Evolutionary conservation across 2,797 vertebrate species (phyloP), one percentile per base, ranked within the genome.

Genomic region (Smutsia gigantea): DNA sequence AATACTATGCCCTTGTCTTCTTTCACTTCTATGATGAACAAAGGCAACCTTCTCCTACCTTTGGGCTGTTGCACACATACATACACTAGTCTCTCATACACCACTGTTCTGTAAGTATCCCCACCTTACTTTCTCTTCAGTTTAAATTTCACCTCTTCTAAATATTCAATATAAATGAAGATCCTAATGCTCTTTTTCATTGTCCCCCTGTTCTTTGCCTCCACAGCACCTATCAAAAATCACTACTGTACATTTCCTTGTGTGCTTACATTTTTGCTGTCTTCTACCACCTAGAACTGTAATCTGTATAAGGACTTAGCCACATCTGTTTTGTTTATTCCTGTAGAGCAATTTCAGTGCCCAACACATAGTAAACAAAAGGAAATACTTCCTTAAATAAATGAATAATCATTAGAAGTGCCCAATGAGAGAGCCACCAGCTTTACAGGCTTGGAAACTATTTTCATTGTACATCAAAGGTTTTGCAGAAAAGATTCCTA

Each of bases 81-180:
- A 71, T 1, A 53, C 7, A 19, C 9, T 27, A 15, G 42, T 86
- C 68, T 77, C 49, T 55, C 61, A 17, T 14, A 59, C 8, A 23
- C 34, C 17, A 79, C 1, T 39, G 37, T 42, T 90, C 13, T 59
- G 37, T 87, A 23, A 63, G 17, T 46, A 64, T 51, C 42, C 29
- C n/a, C 14, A 84, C 10, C 69, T 96, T 25, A 68, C 15, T 31
- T 17, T 29, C 18, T 55, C 75, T 87, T 82, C 21, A 90, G 63
- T 51, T 95, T 78, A 82, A 83, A 78, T 29, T 34, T 94, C 39
- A 74, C 42, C n/a, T 82, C 63, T 59, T 72, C 71, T 92, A 92
- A 63, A 46, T n/a, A 46, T 34, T 66, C 53, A 83, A 29, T 51
- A 59, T 69, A 90, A 94, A 90, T 4, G 29, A 68, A 96, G 46